Evolutionary conservation across 2,113 vertebrate genomes (phyloP), one percentile per base, ranked within the genome.

Genomic region (Ranitomeya imitator): DNA sequence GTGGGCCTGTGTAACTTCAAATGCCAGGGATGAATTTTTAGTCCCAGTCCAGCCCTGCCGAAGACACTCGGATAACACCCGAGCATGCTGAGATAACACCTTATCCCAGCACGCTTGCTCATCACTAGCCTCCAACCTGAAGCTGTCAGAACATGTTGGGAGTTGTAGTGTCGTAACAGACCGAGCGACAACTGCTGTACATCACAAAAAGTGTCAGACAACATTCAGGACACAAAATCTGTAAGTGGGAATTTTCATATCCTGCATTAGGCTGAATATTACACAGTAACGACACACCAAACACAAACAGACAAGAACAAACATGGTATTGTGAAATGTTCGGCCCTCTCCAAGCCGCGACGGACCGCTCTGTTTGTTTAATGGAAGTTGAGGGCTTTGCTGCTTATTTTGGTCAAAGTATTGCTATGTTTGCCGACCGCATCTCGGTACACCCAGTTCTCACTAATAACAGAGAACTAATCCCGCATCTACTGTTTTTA

Each of bases 351-450:
- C 0, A 12, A 26, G 55, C 23, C 15, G 37, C 63, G 63, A 13
- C 21, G 79, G 26, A 63, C 79, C 19, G 63, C 26, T 82, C 23
- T 82, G 63, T 82, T 82, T 82, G 79, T 65, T 63, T 31, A 31
- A 81, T 61, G 52, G 61, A 59, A 60, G 79, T 81, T 61, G 52
- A 81, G 79, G 79, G 16, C 59, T 61, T 37, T 82, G 79, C 77
- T n/a, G 59, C 59, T 82, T 82, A 82, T 82, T 82, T 82, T 45
- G 59, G 79, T 82, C 15, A 31, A 37, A 63, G 59, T 82, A 61
- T 81, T 81, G 79, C 61, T 81, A 81, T 57, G 23, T 9, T 61
- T 82, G 59, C 79, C 79, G 63, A 82, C 57, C 79, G 37, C 57
- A 82, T 45, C 79, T 45, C 63, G 59, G 79, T 63, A 82, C 55